Percentiles rank a stretch among this genome's conserved stretches.
phyloP scores from a whole-genome alignment of 2,888 invertebrate species.

The Alcis repandata region DNA sequence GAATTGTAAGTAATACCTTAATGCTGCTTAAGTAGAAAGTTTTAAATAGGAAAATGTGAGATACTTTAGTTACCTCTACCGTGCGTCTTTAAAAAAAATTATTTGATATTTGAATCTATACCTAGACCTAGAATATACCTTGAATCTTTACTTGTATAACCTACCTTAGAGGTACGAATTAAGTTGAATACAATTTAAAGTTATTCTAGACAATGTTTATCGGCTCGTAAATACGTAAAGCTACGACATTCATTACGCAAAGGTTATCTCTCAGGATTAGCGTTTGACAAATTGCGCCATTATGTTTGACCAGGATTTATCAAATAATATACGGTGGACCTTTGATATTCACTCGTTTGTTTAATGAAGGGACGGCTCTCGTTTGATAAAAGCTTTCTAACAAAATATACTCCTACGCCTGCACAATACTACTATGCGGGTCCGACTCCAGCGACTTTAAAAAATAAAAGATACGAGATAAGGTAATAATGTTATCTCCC shows the following conservation, averaged over 20 bases:
- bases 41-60: too few relatives aligned
- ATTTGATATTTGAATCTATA: too few relatives aligned
- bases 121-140: too few relatives aligned
- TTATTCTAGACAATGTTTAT: slow-evolving; percentile 38
- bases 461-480: slow-evolving; percentile 6
- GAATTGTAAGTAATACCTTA: too few relatives aligned
- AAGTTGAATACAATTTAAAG: slow-evolving; percentile 3
- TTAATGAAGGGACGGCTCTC: slow-evolving; percentile 30
- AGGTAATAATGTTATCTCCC: slow-evolving; percentile 1
- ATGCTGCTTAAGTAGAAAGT: too few relatives aligned
- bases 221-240: slow-evolving; percentile 44
- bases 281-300: slow-evolving; percentile 56
- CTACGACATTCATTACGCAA: slow-evolving; percentile 51
- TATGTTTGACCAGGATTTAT: slow-evolving; percentile 52
- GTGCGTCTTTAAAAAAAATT: too few relatives aligned
- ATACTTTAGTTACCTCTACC: too few relatives aligned
- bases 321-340: slow-evolving; percentile 40
- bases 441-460: neutral
- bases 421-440: neutral
- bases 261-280: slow-evolving; percentile 56
- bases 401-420: slow-evolving; percentile 3
- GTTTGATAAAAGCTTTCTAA: slow-evolving; percentile 24
- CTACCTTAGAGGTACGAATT: too few relatives aligned
- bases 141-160: too few relatives aligned
- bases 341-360: slow-evolving; percentile 37